A percentile compares a stretch with the other conserved stretches of the same genome.
These are phyloP conservation scores for Drosophila ficusphila DNA, from an alignment of 1,140 invertebrate genomes.

Conservation along the genomic window DNA sequence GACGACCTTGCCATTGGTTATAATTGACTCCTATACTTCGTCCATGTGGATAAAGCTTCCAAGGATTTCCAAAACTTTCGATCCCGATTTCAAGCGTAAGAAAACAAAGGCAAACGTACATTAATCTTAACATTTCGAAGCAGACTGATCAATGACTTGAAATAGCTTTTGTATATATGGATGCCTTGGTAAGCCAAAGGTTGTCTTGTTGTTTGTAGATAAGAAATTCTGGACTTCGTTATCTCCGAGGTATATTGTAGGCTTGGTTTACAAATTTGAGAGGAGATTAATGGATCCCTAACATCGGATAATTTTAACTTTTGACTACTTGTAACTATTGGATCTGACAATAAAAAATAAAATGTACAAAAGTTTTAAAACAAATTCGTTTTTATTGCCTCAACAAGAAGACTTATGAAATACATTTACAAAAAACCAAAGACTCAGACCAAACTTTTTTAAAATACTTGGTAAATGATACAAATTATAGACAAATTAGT, in stretches of 20 bases:
- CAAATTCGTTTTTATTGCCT: conserved; percentile 60
- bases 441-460: conserved; percentile 4
- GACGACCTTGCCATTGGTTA: conserved; percentile 24
- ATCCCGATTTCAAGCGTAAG: background rate
- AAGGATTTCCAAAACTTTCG: conserved; percentile 1
- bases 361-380: conserved; percentile 10
- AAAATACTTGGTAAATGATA: conserved; percentile 9
- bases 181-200: background rate
- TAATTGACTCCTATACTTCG: background rate
- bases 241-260: background rate
- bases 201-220: conserved; percentile 1
- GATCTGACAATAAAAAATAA: too few species aligned
- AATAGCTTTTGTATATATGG: background rate
- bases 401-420: conserved; percentile 40
- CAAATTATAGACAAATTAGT: conserved; percentile 18
- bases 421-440: conserved; percentile 37
- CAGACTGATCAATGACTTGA: conserved; percentile 7
- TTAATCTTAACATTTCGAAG: conserved; percentile 27
- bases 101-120: conserved; percentile 13
- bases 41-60: conserved; percentile 15
- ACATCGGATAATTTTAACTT: too few species aligned
- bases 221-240: background rate
- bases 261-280: too few species aligned
- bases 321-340: too few species aligned
- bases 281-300: too few species aligned